These are phyloP conservation scores for Synchiropus splendidus DNA, from an alignment of 2,113 vertebrate species.

Conservation along the genomic window DNA sequence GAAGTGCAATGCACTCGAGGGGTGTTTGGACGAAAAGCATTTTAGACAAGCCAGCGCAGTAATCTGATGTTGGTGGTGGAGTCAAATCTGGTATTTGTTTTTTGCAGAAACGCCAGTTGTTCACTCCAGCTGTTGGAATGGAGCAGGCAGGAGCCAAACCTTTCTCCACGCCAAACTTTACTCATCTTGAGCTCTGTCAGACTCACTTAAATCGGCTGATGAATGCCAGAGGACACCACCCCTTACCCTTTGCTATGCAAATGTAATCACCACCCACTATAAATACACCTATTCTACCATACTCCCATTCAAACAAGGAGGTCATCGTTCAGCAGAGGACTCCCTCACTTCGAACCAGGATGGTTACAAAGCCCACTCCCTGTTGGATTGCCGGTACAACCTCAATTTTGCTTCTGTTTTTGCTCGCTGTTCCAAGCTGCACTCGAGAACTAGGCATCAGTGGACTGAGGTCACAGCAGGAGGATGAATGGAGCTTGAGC, in stretches of 20 bases:
- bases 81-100: conserved; percentile 11
- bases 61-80: conserved; percentile 4
- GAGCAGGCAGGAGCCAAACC: conserved; percentile 12
- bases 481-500: conserved; percentile 15
- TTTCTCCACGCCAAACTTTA: conserved; percentile 16
- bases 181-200: conserved; percentile 14
- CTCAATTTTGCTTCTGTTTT: conserved; percentile 29
- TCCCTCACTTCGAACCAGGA: conserved; percentile 9
- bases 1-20: too few relatives aligned
- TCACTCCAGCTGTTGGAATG: conserved; percentile 17
- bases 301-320: conserved; percentile 29
- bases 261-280: conserved; percentile 53
- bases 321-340: conserved; percentile 12
- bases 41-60: conserved; percentile 2
- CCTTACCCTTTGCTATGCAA: conserved; percentile 47
- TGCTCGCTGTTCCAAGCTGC: conserved; percentile 27
- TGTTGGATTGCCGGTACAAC: conserved; percentile 10
- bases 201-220: conserved; percentile 19
- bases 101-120: conserved; percentile 3
- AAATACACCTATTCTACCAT: conserved; percentile 55
- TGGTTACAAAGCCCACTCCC: conserved; percentile 16
- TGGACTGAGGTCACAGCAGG: conserved; percentile 11
- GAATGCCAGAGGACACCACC: conserved; percentile 30
- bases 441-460: conserved; percentile 8
- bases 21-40: too few relatives aligned